phyloP scores from a whole-genome alignment of 2,888 invertebrate genomes.

The Exephanes ischioxanthus region DNA sequence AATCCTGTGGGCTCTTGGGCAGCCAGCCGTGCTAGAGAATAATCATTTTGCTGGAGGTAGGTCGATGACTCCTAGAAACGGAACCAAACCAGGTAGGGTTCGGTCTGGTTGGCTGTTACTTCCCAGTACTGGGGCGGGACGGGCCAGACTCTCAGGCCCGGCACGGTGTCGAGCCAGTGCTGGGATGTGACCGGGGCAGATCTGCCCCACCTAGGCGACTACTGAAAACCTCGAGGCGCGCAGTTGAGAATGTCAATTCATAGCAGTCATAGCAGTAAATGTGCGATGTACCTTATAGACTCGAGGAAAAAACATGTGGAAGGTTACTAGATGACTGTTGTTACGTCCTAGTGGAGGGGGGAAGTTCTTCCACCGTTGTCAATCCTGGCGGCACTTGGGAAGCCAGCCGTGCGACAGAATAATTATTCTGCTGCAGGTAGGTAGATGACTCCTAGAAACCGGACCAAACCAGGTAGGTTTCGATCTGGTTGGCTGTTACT shows the following conservation, averaged over 20 bases:
- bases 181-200: neutral
- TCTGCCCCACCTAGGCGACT: conserved; percentile 7
- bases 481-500: no score
- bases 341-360: conserved; percentile 4
- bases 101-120: no score
- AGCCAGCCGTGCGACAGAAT: conserved; percentile 13
- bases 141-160: no score
- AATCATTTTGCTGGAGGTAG: conserved; percentile 26
- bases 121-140: no score
- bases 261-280: conserved; percentile 10
- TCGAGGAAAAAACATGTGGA: conserved; percentile 1
- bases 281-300: neutral
- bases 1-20: conserved; percentile 27
- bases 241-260: conserved; percentile 1
- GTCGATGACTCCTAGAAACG: neutral
- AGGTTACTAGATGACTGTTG: conserved; percentile 10
- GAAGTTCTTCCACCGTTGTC: conserved; percentile 27
- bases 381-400: conserved; percentile 25
- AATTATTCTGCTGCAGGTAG: conserved; percentile 25
- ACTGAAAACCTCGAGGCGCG: conserved; percentile 3
- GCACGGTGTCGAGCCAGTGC: no score
- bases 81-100: neutral
- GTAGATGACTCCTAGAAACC: neutral
- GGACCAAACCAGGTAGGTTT: neutral
- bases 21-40: conserved; percentile 14